Conservation (phyloP, 2,888 invertebrate species). For the Stegana nigrithorax region DNA sequence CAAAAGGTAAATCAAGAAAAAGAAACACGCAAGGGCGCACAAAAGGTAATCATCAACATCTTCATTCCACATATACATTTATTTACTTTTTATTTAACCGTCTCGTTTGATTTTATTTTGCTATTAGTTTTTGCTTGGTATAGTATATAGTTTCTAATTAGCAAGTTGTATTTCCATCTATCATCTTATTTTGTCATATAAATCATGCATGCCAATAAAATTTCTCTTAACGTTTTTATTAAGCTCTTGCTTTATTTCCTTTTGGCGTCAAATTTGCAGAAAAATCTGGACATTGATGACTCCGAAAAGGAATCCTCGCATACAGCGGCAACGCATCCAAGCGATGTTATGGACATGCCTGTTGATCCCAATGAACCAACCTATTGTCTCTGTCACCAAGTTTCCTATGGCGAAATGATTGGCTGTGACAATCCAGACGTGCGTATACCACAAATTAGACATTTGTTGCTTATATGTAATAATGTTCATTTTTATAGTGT, state of each 20-base stretch:
- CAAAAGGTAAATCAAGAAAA: slow-evolving; percentile 71
- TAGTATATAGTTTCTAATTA: neutral
- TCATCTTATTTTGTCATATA: slow-evolving; percentile 36
- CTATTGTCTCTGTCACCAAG: slow-evolving; percentile 97
- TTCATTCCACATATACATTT: slow-evolving; percentile 18
- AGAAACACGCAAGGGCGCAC: slow-evolving; percentile 68
- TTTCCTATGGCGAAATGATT: slow-evolving; percentile 95
- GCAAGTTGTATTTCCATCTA: slow-evolving; percentile 27
- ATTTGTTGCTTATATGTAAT: neutral
- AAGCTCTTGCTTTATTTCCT: slow-evolving; percentile 9
- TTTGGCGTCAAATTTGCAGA: slow-evolving; percentile 47
- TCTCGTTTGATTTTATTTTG: slow-evolving; percentile 23
- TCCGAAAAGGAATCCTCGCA: slow-evolving; percentile 71
- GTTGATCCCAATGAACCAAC: slow-evolving; percentile 98
- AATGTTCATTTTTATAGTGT: slow-evolving; percentile 70
- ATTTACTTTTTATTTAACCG: too few relatives aligned
- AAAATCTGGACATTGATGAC: slow-evolving; percentile 69
- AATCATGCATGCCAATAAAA: slow-evolving; percentile 32
- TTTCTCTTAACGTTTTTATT: slow-evolving; percentile 3
- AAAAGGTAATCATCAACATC: slow-evolving; percentile 68
- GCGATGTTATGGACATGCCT: slow-evolving; percentile 91
- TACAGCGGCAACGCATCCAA: slow-evolving; percentile 76
- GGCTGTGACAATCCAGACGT: slow-evolving; percentile 89
- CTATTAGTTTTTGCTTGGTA: slow-evolving; percentile 18
- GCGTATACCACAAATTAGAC: slow-evolving; percentile 25